These are phyloP conservation scores for Nicator chloris DNA, from an alignment of 2,113 vertebrate genomes.

Conservation along the genomic window DNA sequence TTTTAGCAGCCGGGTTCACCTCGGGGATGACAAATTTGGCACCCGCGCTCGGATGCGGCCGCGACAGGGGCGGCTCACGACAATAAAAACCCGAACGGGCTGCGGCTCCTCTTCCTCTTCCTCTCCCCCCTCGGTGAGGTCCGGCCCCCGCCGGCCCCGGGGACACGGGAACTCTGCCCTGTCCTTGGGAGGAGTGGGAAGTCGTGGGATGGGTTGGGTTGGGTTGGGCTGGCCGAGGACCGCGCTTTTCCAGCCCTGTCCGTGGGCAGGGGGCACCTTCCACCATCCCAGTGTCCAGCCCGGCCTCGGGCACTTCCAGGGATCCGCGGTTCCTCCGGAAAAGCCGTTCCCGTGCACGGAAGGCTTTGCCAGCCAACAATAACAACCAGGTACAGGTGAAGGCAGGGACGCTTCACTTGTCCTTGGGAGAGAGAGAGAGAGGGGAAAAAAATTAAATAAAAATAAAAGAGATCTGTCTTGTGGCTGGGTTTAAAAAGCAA, in stretches of 20 bases:
- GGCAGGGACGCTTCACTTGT: neutral
- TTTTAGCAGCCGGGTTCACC: slow-evolving; percentile 27
- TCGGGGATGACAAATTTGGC: slow-evolving; percentile 29
- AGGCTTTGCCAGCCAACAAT: neutral
- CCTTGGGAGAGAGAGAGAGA: neutral
- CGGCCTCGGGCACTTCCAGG: neutral
- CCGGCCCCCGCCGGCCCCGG: neutral
- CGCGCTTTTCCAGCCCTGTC: neutral
- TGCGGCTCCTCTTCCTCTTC: neutral
- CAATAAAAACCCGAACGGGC: neutral
- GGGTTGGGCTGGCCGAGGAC: no score
- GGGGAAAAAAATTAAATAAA: neutral
- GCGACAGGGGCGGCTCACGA: slow-evolving; percentile 16
- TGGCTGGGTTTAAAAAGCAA: neutral
- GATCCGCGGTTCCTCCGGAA: neutral
- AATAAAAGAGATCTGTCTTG: neutral
- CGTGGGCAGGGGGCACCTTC: neutral
- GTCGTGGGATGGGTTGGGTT: neutral
- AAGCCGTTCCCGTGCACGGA: accelerated
- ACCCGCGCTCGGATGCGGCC: slow-evolving; percentile 1
- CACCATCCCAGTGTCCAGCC: accelerated
- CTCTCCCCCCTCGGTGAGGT: neutral
- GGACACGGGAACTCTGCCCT: neutral
- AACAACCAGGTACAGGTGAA: neutral
- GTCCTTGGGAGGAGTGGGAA: neutral